Evolutionary conservation across 2,888 invertebrate species (phyloP).

Genomic region (Strigamia transsilvanica): DNA sequence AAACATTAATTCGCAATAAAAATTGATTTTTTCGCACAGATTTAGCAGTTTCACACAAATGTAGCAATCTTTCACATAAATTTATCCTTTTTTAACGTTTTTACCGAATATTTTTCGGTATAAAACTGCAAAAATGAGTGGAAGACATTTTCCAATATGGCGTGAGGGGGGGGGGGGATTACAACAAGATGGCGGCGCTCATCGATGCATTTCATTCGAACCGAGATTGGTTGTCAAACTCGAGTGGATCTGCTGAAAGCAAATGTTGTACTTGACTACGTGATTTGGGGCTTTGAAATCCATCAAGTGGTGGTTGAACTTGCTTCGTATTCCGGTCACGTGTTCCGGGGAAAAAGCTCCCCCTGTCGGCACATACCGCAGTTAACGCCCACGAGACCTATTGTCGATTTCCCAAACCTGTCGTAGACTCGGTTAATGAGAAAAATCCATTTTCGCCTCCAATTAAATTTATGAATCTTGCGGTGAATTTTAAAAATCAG

Average conservation of each 20-base stretch:
- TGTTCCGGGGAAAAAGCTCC: background rate
- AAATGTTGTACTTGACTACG: constrained; percentile 39
- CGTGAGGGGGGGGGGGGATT: too few species aligned
- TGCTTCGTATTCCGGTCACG: background rate
- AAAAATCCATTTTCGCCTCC: background rate
- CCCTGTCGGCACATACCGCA: constrained; percentile 11
- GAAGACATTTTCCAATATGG: too few species aligned
- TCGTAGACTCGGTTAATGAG: background rate
- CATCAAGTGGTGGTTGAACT: constrained; percentile 43
- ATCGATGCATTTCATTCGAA: background rate
- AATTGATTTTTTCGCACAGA: too few species aligned
- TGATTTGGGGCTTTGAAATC: constrained; percentile 46
- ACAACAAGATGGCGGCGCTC: background rate
- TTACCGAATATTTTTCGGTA: background rate
- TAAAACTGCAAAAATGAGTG: background rate
- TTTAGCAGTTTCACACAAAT: too few species aligned
- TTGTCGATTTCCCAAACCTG: constrained; percentile 29
- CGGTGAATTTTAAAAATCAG: constrained; percentile 26
- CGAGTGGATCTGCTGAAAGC: constrained; percentile 28
- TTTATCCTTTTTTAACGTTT: background rate
- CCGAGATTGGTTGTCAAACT: background rate
- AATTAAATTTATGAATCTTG: background rate
- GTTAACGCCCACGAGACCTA: constrained; percentile 38
- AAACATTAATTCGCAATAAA: too few species aligned
- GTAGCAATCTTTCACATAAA: too few species aligned